These are phyloP conservation scores for Magallana ariakensis DNA, from an alignment of 1,140 invertebrate genomes.

Conservation along the genomic window DNA sequence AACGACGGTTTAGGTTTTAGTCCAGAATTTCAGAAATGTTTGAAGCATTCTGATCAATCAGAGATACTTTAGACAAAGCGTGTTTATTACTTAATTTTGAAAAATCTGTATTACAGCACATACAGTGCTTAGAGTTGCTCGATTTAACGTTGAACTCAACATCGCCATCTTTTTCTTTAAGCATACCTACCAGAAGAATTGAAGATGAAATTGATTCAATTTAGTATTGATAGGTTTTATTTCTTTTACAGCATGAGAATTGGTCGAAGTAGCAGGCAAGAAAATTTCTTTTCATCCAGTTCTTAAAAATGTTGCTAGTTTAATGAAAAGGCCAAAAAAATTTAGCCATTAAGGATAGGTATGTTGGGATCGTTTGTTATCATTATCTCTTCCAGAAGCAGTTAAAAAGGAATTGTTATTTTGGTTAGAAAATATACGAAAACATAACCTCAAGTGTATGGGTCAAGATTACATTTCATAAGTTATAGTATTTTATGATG, in stretches of 20 bases:
- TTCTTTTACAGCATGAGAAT: neutral
- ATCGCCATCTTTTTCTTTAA: too few relatives aligned
- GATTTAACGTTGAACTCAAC: too few relatives aligned
- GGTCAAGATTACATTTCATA: neutral
- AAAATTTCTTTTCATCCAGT: slow-evolving; percentile 21
- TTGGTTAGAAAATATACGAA: slow-evolving; percentile 1
- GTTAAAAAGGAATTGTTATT: too few relatives aligned
- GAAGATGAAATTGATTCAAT: neutral
- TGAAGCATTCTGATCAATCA: too few relatives aligned
- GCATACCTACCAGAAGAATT: neutral
- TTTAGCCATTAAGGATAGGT: slow-evolving; percentile 4
- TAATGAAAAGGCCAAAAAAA: slow-evolving; percentile 1
- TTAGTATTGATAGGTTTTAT: slow-evolving; percentile 27
- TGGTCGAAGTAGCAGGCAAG: slow-evolving; percentile 10
- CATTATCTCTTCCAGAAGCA: neutral
- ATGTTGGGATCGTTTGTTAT: neutral
- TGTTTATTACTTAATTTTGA: too few relatives aligned
- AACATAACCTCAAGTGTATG: neutral
- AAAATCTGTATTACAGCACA: too few relatives aligned
- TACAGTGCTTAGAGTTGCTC: too few relatives aligned
- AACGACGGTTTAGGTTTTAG: too few relatives aligned
- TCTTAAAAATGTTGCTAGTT: neutral
- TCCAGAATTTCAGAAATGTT: too few relatives aligned
- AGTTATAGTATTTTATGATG: neutral
- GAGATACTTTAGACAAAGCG: too few relatives aligned